Percentiles rank a stretch among this genome's conserved stretches.
These are phyloP conservation scores for Puffinus mauretanicus DNA, from an alignment of 2,113 vertebrate species.

Conservation along the genomic window DNA sequence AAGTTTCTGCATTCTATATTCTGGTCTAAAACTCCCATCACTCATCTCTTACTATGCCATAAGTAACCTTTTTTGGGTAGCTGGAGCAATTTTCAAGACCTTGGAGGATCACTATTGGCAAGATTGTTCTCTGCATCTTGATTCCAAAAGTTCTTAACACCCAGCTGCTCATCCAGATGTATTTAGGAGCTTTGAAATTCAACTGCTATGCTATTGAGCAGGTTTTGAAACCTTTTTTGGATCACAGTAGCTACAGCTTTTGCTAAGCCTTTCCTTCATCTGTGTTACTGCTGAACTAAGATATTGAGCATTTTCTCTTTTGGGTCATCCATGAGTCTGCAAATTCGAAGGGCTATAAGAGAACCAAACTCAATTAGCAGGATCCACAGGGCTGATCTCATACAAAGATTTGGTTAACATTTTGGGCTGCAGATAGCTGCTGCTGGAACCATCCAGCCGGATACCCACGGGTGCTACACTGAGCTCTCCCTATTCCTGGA, in stretches of 20 bases:
- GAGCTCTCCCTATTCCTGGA: neutral
- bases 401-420: neutral
- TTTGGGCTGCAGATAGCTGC: neutral
- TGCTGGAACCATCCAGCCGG: neutral
- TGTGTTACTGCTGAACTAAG: neutral
- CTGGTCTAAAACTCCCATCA: neutral
- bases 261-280: neutral
- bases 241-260: neutral
- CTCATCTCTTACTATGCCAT: neutral
- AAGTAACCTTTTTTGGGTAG: neutral
- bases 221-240: neutral
- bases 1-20: neutral
- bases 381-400: neutral
- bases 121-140: neutral
- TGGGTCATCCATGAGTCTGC: neutral
- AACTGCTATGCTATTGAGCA: neutral
- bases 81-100: neutral
- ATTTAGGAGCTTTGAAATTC: neutral
- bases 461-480: neutral
- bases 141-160: neutral
- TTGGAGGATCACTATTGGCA: neutral
- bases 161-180: neutral
- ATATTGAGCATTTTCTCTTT: neutral
- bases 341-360: neutral
- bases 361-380: neutral